Base-by-base conservation (phyloP, 2,797 vertebrate genomes). In the Acomys russatus region DNA sequence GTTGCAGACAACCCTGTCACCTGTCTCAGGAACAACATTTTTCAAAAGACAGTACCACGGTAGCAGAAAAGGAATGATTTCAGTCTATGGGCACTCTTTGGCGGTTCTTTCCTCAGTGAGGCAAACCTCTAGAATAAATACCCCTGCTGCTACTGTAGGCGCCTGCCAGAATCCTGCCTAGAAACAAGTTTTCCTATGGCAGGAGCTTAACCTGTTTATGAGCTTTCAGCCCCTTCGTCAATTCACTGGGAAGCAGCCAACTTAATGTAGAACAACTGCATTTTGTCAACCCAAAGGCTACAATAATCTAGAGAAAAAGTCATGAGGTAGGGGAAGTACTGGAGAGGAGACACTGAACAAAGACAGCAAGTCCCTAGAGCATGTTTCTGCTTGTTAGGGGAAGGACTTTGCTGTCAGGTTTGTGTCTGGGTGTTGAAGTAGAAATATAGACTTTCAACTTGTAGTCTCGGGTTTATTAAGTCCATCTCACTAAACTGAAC, bases 391-490 rank as follows among this genome's bases (percentile, higher is more conserved):
- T 71, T 83, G 25, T 30, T 56, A 63, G 28, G 18, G 38, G 61
- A 82, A 70, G 35, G 15, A 70, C 18, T 83, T 92, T 73, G 15
- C n/a, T 66, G 23, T 73, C 54, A 87, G 12, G 3, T 90, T 56
- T 59, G 63, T 92, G n/a, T 61, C 54, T 28, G 25, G 44, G 70
- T 35, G 25, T 23, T 63, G 23, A 80, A 93, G 68, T 76, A 9
- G 68, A 90, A 84, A 64, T 56, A 10, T 14, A 12, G n/a, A 78
- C 30, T 84, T 91, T 88, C 64, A 94, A 94, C 73, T 63, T 61
- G 54, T 86, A 70, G 79, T 83, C 56, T 66, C 68, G 9, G 49
- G 6, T 61, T 88, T 33, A 25, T 68, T 54, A 51, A 74, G 20
- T 85, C 9, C 44, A 0, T 68, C 78, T 88, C 30, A 38, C 64